Evolutionary conservation across 1,140 invertebrate species (phyloP).

Genomic region (Camponotus pennsylvanicus): DNA sequence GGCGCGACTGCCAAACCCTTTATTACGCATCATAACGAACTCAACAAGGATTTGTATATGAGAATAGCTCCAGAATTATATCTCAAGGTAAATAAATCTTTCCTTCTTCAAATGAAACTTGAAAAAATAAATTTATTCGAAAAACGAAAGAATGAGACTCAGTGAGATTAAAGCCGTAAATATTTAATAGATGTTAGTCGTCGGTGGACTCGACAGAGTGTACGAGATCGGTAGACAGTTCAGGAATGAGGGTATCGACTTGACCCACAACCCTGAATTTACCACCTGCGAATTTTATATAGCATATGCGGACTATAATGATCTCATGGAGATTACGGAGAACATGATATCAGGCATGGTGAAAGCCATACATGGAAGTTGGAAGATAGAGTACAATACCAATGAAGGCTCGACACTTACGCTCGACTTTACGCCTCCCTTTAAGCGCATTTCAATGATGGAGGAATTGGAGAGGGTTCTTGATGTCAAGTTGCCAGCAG

Average conservation of each 20-base stretch:
- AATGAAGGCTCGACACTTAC: conserved; percentile 86
- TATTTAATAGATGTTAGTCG: conserved; percentile 93
- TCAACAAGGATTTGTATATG: conserved; percentile 99
- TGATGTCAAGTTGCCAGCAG: conserved; percentile 93
- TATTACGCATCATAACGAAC: conserved; percentile 99
- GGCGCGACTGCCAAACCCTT: conserved; percentile 99
- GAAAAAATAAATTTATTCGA: conserved; percentile 7
- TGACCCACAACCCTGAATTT: conserved; percentile 99
- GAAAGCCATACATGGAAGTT: conserved; percentile 90
- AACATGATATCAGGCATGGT: conserved; percentile 95
- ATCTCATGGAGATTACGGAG: conserved; percentile 97
- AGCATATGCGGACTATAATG: conserved; percentile 99
- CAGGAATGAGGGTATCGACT: conserved; percentile 99
- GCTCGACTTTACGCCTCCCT: conserved; percentile 99
- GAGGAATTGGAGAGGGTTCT: conserved; percentile 94
- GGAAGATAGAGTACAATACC: conserved; percentile 97
- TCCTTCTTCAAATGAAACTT: background rate
- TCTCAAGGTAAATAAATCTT: conserved; percentile 90
- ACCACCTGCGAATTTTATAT: conserved; percentile 99
- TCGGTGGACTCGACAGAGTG: conserved; percentile 98
- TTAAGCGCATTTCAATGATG: conserved; percentile 96
- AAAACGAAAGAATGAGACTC: background rate
- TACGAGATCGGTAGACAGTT: conserved; percentile 99
- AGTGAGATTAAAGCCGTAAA: background rate
- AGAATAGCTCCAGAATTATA: conserved; percentile 99